These are phyloP conservation scores for Alosa sapidissima DNA, from an alignment of 2,797 vertebrate genomes.

Conservation along the genomic window DNA sequence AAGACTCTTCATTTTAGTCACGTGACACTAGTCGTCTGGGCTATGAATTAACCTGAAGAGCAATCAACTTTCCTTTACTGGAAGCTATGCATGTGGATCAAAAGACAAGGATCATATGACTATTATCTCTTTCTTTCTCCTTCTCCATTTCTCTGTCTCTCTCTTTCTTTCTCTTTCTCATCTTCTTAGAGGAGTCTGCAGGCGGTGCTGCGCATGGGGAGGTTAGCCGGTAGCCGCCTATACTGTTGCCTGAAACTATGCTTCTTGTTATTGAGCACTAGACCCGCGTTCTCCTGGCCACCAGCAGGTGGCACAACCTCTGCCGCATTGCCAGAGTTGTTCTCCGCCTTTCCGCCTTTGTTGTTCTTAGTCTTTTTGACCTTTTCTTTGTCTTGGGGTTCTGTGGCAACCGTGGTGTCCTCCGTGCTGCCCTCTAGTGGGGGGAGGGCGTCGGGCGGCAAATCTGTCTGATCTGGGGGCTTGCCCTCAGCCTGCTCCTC, in stretches of 20 bases:
- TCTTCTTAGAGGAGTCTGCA: slow-evolving; percentile 69
- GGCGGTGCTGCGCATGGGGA: slow-evolving; percentile 69
- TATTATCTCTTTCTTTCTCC: not conserved
- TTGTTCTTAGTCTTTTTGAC: slow-evolving; percentile 72
- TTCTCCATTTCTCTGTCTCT: not conserved
- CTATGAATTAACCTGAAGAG: not conserved
- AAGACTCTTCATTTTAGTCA: not conserved
- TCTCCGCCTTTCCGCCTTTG: slow-evolving; percentile 62
- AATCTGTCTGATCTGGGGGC: slow-evolving; percentile 55
- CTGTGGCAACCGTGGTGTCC: slow-evolving; percentile 37
- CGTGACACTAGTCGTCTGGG: not conserved
- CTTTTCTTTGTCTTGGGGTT: slow-evolving; percentile 67
- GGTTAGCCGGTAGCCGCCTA: slow-evolving; percentile 64
- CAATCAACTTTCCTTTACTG: not conserved
- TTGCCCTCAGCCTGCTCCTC: slow-evolving; percentile 69
- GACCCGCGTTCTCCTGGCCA: slow-evolving; percentile 56
- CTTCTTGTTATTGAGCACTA: slow-evolving; percentile 64
- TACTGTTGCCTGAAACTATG: slow-evolving; percentile 72
- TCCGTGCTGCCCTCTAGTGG: slow-evolving; percentile 62
- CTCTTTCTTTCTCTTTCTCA: not conserved
- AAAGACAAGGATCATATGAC: not conserved
- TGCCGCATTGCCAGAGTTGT: slow-evolving; percentile 51
- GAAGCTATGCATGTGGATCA: not conserved
- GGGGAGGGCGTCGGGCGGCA: slow-evolving; percentile 60
- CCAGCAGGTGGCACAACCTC: slow-evolving; percentile 55